Conservation (phyloP, 2,113 vertebrate genomes). For the Cettia cetti region DNA sequence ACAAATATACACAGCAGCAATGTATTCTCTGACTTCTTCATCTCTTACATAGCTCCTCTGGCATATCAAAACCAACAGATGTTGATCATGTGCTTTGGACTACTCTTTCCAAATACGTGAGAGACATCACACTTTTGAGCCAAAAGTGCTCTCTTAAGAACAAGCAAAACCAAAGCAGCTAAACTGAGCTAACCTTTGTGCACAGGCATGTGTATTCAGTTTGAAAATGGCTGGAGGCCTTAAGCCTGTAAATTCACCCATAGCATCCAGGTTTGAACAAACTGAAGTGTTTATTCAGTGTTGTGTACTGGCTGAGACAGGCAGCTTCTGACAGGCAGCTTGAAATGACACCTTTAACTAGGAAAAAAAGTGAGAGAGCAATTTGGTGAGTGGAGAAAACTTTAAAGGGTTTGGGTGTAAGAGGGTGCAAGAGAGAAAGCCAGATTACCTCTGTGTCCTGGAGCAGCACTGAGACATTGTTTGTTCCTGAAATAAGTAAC, state of each 20-base stretch:
- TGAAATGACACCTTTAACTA: background rate
- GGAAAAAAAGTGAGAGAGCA: background rate
- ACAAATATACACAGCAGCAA: background rate
- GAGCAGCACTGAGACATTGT: background rate
- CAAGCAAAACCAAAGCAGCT: background rate
- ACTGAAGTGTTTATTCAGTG: background rate
- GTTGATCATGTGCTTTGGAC: background rate
- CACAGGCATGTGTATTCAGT: fast-evolving
- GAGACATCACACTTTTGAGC: background rate
- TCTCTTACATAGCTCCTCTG: background rate
- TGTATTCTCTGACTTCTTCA: background rate
- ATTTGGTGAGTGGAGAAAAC: background rate
- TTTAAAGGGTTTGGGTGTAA: background rate
- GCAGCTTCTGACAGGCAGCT: background rate
- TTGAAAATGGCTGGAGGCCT: background rate
- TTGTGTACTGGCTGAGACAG: background rate
- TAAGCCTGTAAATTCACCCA: background rate
- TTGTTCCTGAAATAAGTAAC: background rate
- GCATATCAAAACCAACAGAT: background rate
- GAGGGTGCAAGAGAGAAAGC: background rate
- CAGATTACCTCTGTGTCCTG: background rate
- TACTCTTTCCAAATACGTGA: background rate
- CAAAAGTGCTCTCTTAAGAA: constrained; percentile 26
- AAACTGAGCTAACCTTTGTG: background rate
- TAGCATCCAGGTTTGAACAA: background rate